phyloP scores from a whole-genome alignment of 2,113 vertebrate species.

The Upupa epops region DNA sequence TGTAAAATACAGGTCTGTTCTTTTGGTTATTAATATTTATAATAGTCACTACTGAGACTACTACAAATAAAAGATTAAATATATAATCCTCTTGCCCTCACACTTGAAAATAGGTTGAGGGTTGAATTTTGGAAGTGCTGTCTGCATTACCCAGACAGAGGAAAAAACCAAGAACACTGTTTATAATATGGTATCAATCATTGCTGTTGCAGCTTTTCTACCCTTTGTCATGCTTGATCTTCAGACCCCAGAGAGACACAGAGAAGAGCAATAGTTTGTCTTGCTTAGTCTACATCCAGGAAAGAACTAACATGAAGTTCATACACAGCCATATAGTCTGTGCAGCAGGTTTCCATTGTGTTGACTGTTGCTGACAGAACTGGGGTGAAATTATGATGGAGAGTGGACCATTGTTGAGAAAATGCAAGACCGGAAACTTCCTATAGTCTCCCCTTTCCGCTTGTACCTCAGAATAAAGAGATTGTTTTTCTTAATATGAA shows the following conservation, averaged over 20 bases:
- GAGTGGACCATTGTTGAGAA: neutral
- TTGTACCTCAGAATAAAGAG: neutral
- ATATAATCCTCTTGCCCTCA: neutral
- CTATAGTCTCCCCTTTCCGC: neutral
- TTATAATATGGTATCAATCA: neutral
- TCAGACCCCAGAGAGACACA: neutral
- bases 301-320: neutral
- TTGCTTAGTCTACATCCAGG: neutral
- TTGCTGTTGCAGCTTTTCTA: neutral
- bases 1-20: neutral
- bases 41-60: neutral
- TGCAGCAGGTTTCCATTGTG: neutral
- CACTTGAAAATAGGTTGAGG: neutral
- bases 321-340: neutral
- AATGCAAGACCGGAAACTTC: neutral
- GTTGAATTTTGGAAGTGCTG: neutral
- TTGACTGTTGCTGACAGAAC: neutral
- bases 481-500: neutral
- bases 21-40: constrained; percentile 33
- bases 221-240: neutral
- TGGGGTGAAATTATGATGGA: neutral
- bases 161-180: neutral
- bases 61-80: constrained; percentile 30
- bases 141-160: neutral
- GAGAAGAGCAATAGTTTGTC: neutral